A percentile compares a stretch with the other conserved stretches of the same genome.
Evolutionary conservation across 2,113 vertebrate genomes (phyloP).

Genomic region (Terrapene triunguis): DNA sequence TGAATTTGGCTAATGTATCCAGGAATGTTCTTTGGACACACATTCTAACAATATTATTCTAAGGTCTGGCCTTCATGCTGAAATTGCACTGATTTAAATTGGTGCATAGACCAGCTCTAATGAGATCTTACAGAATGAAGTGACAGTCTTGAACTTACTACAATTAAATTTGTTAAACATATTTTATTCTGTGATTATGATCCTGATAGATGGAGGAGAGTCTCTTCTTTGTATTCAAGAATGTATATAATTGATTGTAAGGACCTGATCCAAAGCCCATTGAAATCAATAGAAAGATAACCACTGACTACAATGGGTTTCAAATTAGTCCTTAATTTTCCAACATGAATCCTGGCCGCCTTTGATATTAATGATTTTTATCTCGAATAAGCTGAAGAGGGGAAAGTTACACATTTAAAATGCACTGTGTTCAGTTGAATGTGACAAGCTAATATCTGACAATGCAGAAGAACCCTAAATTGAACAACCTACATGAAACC

Average conservation of each 20-base stretch:
- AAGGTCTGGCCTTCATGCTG: background rate
- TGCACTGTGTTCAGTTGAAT: background rate
- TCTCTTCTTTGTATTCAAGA: constrained; percentile 56
- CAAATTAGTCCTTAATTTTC: constrained; percentile 35
- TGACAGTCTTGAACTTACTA: background rate
- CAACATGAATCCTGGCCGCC: constrained; percentile 10
- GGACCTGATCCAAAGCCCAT: constrained; percentile 1
- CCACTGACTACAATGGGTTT: constrained; percentile 46
- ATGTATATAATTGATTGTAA: constrained; percentile 57
- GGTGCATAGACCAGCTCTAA: background rate
- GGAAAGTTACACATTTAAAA: constrained; percentile 46
- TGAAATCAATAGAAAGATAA: constrained; percentile 60
- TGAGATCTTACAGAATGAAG: background rate
- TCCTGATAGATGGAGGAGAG: constrained; percentile 57
- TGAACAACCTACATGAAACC: background rate
- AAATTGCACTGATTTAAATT: background rate
- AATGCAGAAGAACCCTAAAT: background rate
- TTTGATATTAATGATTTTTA: constrained; percentile 72
- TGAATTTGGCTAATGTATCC: constrained; percentile 22
- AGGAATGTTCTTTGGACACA: fast-evolving
- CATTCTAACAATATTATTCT: fast-evolving
- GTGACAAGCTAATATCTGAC: background rate
- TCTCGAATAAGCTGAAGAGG: constrained; percentile 27
- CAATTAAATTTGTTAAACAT: background rate
- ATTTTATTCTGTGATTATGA: background rate